Conservation (phyloP, 1,140 invertebrate species). For the Drosophila lacteicornis region DNA sequence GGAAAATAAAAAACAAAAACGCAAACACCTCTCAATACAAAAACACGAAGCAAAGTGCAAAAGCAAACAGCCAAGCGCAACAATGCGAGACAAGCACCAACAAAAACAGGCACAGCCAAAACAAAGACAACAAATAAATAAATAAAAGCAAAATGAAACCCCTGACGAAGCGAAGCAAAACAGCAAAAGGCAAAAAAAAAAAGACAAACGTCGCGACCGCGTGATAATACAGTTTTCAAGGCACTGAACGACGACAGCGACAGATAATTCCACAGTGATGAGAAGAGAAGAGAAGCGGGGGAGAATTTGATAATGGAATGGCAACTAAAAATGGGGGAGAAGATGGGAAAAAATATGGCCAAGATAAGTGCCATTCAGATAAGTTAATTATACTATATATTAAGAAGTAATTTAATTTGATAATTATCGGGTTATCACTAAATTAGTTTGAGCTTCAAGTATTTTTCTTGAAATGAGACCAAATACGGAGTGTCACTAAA, state of each 20-base stretch:
- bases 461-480: not conserved
- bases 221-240: conserved; percentile 71
- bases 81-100: conserved; percentile 42
- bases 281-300: too few relatives aligned
- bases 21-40: conserved; percentile 42
- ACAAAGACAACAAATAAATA: conserved; percentile 22
- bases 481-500: too few relatives aligned
- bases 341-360: not conserved
- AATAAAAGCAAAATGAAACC: conserved; percentile 34
- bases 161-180: conserved; percentile 37
- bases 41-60: conserved; percentile 61
- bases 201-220: conserved; percentile 32
- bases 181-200: conserved; percentile 20
- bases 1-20: conserved; percentile 22
- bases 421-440: conserved; percentile 2
- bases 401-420: conserved; percentile 16
- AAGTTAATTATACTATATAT: conserved; percentile 12
- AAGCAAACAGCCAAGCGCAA: conserved; percentile 63
- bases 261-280: not conserved
- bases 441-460: conserved; percentile 9
- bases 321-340: not conserved
- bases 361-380: conserved; percentile 10
- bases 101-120: conserved; percentile 15
- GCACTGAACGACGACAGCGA: not conserved
- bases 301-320: conserved; percentile 19